Percentiles rank a stretch among this genome's conserved stretches.
These are phyloP conservation scores for Dicrurus megarhynchus DNA, from an alignment of 2,113 vertebrate genomes.

Conservation along the genomic window DNA sequence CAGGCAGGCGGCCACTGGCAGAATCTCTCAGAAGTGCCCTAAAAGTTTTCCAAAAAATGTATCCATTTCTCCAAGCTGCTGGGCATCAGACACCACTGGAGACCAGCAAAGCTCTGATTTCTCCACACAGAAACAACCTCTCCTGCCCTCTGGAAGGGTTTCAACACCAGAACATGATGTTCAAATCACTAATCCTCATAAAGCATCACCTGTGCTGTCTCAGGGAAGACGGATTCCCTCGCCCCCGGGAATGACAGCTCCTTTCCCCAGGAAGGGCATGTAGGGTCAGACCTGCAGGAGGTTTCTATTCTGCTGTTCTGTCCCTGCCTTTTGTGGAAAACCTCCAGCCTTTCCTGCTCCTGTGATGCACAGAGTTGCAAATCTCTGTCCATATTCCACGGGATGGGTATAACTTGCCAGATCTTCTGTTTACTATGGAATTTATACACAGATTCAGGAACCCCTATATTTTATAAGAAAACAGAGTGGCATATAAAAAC, in stretches of 20 bases:
- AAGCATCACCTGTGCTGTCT: background rate
- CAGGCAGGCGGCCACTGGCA: background rate
- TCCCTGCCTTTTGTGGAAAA: background rate
- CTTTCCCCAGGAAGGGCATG: background rate
- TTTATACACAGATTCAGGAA: constrained; percentile 46
- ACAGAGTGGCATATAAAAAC: constrained; percentile 45
- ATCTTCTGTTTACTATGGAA: constrained; percentile 49
- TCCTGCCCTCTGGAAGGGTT: background rate
- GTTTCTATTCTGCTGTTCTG: background rate
- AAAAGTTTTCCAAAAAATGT: background rate
- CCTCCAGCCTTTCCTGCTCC: background rate
- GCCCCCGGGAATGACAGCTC: background rate
- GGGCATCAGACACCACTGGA: background rate
- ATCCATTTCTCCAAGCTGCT: background rate
- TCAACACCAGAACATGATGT: background rate
- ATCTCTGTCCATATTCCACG: background rate
- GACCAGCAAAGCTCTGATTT: background rate
- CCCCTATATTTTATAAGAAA: constrained; percentile 58
- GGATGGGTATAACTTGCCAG: background rate
- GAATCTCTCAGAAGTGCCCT: background rate
- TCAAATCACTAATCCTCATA: background rate
- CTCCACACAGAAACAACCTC: background rate
- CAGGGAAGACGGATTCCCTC: background rate
- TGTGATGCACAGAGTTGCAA: background rate
- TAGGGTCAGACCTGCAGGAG: background rate